Evolutionary conservation across 2,113 vertebrate species (phyloP).

Genomic region (Protomyctophum bolini): DNA sequence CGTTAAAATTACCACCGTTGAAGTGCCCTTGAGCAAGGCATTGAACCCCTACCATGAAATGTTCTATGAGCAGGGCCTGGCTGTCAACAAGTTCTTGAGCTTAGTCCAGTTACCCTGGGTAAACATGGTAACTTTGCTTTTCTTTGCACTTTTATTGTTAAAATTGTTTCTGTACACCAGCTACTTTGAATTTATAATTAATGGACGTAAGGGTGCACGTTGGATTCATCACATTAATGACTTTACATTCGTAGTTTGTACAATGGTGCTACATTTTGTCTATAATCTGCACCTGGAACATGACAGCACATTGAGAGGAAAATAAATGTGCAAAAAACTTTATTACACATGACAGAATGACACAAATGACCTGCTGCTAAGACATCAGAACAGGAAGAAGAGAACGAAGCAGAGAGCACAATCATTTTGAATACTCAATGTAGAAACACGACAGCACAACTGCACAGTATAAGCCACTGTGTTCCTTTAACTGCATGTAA

Average conservation of each 20-base stretch:
- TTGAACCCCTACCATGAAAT: no score
- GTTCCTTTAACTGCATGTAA: no score
- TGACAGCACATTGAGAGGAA: conserved; percentile 1
- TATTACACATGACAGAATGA: conserved; percentile 64
- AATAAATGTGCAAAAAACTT: conserved; percentile 70
- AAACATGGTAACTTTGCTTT: no score
- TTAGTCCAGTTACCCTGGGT: no score
- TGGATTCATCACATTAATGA: not conserved
- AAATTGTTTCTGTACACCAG: not conserved
- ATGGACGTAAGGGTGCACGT: not conserved
- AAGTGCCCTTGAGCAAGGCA: no score
- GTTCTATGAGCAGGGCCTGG: no score
- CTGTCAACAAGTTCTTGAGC: no score
- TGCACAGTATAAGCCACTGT: no score
- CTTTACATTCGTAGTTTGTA: not conserved
- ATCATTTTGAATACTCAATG: conserved; percentile 32
- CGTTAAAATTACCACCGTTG: no score
- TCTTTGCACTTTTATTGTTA: no score
- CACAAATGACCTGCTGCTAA: conserved; percentile 51
- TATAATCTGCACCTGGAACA: conserved; percentile 1
- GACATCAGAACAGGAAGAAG: conserved; percentile 36
- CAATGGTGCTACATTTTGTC: no score
- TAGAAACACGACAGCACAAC: conserved; percentile 38
- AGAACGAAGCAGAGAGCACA: conserved; percentile 32
- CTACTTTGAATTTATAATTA: not conserved